These are phyloP conservation scores for Pseudanteris insignis DNA, from an alignment of 2,888 invertebrate species.

Conservation along the genomic window DNA sequence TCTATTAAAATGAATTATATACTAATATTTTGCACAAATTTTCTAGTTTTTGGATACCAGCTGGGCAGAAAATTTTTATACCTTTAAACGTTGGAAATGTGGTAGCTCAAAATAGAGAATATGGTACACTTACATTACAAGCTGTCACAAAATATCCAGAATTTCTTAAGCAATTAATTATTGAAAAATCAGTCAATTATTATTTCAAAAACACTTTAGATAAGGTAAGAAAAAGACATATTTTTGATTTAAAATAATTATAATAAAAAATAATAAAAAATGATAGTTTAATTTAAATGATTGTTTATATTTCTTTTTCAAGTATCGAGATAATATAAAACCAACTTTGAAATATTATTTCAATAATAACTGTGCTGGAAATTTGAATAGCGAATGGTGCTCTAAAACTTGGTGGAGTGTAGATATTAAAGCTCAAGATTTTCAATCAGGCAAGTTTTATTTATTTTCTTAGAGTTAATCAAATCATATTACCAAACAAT, in stretches of 20 bases:
- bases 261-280: too few relatives aligned
- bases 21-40: not conserved
- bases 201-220: too few relatives aligned
- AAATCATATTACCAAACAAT: too few relatives aligned
- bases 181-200: slow-evolving; percentile 53
- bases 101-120: slow-evolving; percentile 7
- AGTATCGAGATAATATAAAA: slow-evolving; percentile 68
- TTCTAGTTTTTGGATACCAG: slow-evolving; percentile 38
- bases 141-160: not conserved
- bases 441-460: slow-evolving; percentile 38
- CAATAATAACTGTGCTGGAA: slow-evolving; percentile 73
- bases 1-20: too few relatives aligned
- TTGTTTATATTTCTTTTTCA: too few relatives aligned
- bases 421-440: slow-evolving; percentile 75
- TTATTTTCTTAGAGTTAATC: too few relatives aligned
- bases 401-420: slow-evolving; percentile 76
- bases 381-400: slow-evolving; percentile 70
- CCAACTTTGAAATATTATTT: slow-evolving; percentile 73
- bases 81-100: slow-evolving; percentile 51
- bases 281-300: too few relatives aligned
- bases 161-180: not conserved
- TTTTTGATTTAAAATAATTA: too few relatives aligned
- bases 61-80: slow-evolving; percentile 52
- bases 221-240: too few relatives aligned
- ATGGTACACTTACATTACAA: slow-evolving; percentile 53